These are phyloP conservation scores for Strix aluco DNA, from an alignment of 2,113 vertebrate genomes.

Conservation along the genomic window DNA sequence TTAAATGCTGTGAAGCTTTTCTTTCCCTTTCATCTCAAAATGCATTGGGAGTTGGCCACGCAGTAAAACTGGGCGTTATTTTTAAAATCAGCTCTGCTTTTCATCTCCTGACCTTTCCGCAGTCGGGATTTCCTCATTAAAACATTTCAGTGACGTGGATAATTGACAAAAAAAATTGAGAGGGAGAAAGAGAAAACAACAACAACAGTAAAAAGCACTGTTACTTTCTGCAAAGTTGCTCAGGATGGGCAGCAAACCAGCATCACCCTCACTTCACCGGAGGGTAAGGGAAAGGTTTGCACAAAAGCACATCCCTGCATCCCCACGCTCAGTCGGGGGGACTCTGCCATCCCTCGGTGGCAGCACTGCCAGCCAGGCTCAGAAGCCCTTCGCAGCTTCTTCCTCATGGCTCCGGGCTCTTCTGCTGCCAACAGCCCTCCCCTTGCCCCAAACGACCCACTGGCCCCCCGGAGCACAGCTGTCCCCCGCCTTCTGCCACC, in stretches of 20 bases:
- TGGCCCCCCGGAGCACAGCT: slow-evolving; percentile 63
- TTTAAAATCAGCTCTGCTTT: slow-evolving; percentile 58
- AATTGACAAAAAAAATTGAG: background rate
- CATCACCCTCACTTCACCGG: background rate
- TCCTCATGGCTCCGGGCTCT: slow-evolving; percentile 20
- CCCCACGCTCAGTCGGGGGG: background rate
- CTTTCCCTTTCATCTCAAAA: slow-evolving; percentile 46
- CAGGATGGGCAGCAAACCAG: background rate
- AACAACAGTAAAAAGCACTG: background rate
- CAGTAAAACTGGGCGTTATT: slow-evolving; percentile 59
- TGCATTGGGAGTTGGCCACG: background rate
- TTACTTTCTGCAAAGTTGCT: slow-evolving; percentile 25
- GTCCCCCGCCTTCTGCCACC: background rate
- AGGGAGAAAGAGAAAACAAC: background rate
- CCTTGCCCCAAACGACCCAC: slow-evolving; percentile 22
- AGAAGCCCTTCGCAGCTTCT: slow-evolving; percentile 41
- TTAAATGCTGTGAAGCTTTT: slow-evolving; percentile 29
- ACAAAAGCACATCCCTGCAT: background rate
- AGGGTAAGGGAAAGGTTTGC: background rate
- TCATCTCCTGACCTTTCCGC: slow-evolving; percentile 40
- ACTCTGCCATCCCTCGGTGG: background rate
- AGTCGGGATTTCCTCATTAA: slow-evolving; percentile 62
- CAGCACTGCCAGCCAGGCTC: slow-evolving; percentile 25
- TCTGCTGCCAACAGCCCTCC: slow-evolving; percentile 50
- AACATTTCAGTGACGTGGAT: slow-evolving; percentile 15